phyloP scores from a whole-genome alignment of 2,797 vertebrate species.

The Ctenopoma kingsleyae region DNA sequence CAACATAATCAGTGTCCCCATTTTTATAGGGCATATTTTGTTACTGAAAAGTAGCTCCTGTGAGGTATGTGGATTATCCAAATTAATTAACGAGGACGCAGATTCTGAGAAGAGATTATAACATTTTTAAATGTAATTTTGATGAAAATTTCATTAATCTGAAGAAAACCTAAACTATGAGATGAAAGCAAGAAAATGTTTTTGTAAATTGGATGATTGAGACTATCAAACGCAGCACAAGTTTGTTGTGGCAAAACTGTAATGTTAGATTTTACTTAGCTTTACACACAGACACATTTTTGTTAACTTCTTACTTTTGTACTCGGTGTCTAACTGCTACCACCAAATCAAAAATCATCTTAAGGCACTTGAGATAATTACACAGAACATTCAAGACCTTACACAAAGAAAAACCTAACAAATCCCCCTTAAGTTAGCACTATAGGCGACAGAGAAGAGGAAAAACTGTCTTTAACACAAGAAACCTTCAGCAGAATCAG shows the following conservation, averaged over 20 bases:
- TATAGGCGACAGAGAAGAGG: no score
- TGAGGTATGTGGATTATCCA: slow-evolving; percentile 1
- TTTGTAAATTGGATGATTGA: background rate
- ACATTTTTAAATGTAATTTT: background rate
- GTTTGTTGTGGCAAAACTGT: background rate
- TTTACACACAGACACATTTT: background rate
- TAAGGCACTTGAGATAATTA: no score
- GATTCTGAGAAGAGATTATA: background rate
- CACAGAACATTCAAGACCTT: no score
- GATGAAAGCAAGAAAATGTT: background rate
- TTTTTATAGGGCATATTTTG: slow-evolving; percentile 1
- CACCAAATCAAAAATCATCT: background rate
- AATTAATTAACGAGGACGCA: background rate
- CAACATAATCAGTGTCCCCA: background rate
- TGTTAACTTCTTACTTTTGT: background rate
- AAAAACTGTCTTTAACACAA: no score
- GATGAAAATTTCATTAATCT: background rate
- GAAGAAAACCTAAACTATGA: background rate
- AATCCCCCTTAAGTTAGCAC: no score
- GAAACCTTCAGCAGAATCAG: no score
- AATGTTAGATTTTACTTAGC: background rate
- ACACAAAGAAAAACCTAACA: no score
- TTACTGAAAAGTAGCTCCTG: background rate
- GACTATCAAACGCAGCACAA: background rate
- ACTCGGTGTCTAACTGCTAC: background rate